Percentiles rank a stretch among this genome's conserved stretches.
Conservation (phyloP, 2,797 vertebrate genomes). For the Vultur gryphus region DNA sequence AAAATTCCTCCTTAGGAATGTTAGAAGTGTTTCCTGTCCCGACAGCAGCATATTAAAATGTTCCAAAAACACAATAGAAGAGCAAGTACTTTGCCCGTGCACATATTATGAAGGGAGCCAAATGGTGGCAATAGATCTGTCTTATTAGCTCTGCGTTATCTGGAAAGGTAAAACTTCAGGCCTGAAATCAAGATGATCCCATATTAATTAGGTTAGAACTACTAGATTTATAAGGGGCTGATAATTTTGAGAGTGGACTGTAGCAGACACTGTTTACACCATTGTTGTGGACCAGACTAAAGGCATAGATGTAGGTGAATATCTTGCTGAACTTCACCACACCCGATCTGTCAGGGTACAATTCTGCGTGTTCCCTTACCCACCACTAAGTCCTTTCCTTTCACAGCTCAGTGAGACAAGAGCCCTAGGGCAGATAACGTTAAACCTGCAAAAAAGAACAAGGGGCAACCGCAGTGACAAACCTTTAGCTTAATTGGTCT, state of each 20-base stretch:
- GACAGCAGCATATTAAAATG: not conserved
- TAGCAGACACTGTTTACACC: not conserved
- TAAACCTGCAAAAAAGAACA: not conserved
- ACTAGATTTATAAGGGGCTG: not conserved
- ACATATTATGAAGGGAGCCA: not conserved
- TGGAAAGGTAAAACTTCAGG: not conserved
- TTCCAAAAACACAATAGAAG: not conserved
- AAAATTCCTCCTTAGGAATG: not conserved
- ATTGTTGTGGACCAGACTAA: not conserved
- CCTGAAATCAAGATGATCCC: not conserved
- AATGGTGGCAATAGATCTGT: not conserved
- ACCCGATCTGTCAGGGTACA: not conserved
- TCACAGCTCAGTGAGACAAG: not conserved
- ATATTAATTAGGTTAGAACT: not conserved
- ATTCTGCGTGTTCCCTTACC: not conserved
- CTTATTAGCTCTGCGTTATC: not conserved
- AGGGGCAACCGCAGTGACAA: not conserved
- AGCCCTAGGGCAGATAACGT: not conserved
- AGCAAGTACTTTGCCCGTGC: not conserved
- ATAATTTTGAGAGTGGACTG: not conserved
- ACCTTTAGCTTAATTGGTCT: not conserved
- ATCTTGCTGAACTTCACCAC: not conserved
- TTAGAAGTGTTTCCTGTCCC: conserved; percentile 20
- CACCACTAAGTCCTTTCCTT: not conserved
- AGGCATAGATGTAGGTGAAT: not conserved